A percentile compares a stretch with the other conserved stretches of the same genome.
Evolutionary conservation across 2,113 vertebrate species (phyloP).

Genomic region (Coptodon bakossiorum): DNA sequence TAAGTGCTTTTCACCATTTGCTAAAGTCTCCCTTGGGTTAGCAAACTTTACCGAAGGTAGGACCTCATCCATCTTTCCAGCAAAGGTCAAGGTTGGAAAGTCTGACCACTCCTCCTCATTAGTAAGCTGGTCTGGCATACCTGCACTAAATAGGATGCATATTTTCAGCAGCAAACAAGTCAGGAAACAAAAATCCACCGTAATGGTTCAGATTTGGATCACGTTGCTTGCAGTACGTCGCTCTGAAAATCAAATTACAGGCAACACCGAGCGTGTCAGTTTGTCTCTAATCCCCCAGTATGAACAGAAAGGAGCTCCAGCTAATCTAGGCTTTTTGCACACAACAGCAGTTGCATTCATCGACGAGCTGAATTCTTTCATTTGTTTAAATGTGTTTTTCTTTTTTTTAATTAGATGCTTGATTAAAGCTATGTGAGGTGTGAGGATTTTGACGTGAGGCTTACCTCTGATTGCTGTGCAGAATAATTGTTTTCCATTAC

Average conservation of each 20-base stretch:
- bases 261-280: background rate
- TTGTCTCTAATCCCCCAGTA: slow-evolving; percentile 25
- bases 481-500: slow-evolving; percentile 39
- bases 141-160: background rate
- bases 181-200: background rate
- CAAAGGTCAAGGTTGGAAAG: slow-evolving; percentile 24
- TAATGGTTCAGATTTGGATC: background rate
- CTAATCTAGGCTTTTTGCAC: slow-evolving; percentile 33
- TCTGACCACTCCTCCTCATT: background rate
- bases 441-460: background rate
- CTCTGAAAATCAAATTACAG: slow-evolving; percentile 32
- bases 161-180: background rate
- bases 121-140: background rate
- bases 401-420: slow-evolving; percentile 47
- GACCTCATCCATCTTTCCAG: background rate
- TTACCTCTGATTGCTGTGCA: slow-evolving; percentile 45
- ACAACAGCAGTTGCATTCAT: slow-evolving; percentile 27
- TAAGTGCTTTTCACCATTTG: background rate
- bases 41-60: background rate
- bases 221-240: background rate
- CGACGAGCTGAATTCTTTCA: slow-evolving; percentile 20
- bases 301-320: slow-evolving; percentile 10
- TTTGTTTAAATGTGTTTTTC: slow-evolving; percentile 13
- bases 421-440: slow-evolving; percentile 17
- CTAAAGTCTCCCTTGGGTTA: background rate